Conservation (phyloP, 2,888 invertebrate species). For the Platypus cylindrus region DNA sequence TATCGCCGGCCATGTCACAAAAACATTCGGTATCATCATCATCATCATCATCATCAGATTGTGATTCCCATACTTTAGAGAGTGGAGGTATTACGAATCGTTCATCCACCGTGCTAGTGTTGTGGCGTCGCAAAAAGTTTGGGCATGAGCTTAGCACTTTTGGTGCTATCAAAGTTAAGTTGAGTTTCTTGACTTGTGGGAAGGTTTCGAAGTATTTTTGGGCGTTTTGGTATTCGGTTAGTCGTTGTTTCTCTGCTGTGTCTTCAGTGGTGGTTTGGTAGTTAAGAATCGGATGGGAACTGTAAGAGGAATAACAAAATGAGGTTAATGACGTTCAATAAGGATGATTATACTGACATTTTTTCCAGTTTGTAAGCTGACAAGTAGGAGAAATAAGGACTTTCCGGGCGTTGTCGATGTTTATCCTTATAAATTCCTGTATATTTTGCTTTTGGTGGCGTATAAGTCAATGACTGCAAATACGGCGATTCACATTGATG, state of each 20-base stretch:
- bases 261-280: not conserved
- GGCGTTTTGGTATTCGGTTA: conserved; percentile 10
- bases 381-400: conserved; percentile 29
- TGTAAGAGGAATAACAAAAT: no score
- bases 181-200: conserved; percentile 4
- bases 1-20: conserved; percentile 5
- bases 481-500: no score
- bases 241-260: conserved; percentile 1
- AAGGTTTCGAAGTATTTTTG: conserved; percentile 10
- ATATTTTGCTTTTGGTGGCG: conserved; percentile 17
- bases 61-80: conserved; percentile 8
- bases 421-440: conserved; percentile 25
- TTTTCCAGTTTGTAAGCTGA: conserved; percentile 11
- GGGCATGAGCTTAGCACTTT: conserved; percentile 1
- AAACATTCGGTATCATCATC: no score
- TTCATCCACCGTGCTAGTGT: not conserved
- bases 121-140: conserved; percentile 2
- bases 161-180: conserved; percentile 7
- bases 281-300: no score
- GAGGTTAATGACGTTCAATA: not conserved
- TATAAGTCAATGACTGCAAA: conserved; percentile 22
- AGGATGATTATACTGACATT: conserved; percentile 4
- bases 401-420: conserved; percentile 26
- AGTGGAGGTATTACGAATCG: conserved; percentile 6
- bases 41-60: conserved; percentile 6